Evolutionary conservation across 2,888 invertebrate genomes (phyloP).

Genomic region (Agrochola circellaris): DNA sequence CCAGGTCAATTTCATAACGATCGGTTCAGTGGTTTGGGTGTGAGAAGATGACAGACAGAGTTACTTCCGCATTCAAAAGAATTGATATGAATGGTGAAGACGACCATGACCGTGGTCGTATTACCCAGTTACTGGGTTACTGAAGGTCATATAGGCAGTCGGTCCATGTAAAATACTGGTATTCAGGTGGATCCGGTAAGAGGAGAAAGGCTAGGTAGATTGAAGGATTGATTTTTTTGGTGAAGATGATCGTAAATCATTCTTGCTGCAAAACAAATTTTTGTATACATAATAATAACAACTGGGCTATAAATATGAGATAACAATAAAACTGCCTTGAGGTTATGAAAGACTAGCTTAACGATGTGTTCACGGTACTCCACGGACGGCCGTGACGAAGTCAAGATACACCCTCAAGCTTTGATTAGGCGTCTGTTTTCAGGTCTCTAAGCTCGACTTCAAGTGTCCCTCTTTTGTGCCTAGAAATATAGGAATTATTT

Average conservation of each 20-base stretch:
- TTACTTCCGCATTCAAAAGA: background rate
- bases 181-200: no score
- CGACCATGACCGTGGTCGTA: background rate
- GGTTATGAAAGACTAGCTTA: background rate
- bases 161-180: no score
- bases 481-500: background rate
- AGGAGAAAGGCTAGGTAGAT: no score
- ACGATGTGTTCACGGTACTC: constrained; percentile 20
- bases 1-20: background rate
- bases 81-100: background rate
- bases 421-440: constrained; percentile 30
- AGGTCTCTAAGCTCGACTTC: background rate
- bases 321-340: constrained; percentile 3
- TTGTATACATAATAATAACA: background rate
- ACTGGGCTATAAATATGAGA: background rate
- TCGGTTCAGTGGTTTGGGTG: background rate
- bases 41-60: background rate
- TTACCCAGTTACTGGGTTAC: no score
- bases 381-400: background rate
- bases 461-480: background rate
- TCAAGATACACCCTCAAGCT: constrained; percentile 11
- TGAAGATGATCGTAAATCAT: background rate
- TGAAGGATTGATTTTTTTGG: no score
- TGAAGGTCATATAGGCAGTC: no score
- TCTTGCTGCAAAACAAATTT: background rate